Conservation (phyloP, 2,113 vertebrate species). For the Phrynosoma blainvillii region DNA sequence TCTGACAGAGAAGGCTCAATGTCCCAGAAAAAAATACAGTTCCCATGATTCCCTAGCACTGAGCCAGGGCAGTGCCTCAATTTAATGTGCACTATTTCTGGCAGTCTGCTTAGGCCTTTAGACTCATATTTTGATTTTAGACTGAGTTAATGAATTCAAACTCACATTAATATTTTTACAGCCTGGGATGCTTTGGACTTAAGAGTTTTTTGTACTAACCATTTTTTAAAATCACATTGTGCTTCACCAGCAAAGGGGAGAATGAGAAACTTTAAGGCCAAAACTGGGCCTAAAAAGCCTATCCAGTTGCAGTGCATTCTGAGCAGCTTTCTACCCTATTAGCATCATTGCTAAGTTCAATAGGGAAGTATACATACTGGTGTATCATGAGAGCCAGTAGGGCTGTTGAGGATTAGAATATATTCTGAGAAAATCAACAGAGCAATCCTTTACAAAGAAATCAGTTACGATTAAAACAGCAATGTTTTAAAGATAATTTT, state of each 20-base stretch:
- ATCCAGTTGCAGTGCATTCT: background rate
- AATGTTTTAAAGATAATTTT: background rate
- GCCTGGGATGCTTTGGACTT: too few relatives aligned
- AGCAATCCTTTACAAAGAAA: background rate
- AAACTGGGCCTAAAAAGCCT: background rate
- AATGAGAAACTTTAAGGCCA: background rate
- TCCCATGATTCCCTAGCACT: too few relatives aligned
- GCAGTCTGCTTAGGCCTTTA: too few relatives aligned
- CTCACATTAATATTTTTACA: too few relatives aligned
- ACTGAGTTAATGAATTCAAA: too few relatives aligned
- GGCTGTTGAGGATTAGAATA: background rate
- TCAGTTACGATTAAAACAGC: background rate
- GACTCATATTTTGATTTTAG: too few relatives aligned
- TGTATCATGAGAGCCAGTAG: background rate
- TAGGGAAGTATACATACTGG: background rate
- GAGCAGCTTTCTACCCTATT: background rate
- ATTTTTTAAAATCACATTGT: too few relatives aligned
- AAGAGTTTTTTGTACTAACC: too few relatives aligned
- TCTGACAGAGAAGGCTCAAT: too few relatives aligned
- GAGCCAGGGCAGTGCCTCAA: too few relatives aligned
- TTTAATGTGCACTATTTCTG: too few relatives aligned
- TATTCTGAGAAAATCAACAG: background rate
- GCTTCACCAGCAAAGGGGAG: background rate
- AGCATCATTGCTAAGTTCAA: background rate
- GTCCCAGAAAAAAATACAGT: too few relatives aligned